Evolutionary conservation across 2,113 vertebrate genomes (phyloP), one percentile per base, ranked within the genome.

Genomic region (Passer domesticus): DNA sequence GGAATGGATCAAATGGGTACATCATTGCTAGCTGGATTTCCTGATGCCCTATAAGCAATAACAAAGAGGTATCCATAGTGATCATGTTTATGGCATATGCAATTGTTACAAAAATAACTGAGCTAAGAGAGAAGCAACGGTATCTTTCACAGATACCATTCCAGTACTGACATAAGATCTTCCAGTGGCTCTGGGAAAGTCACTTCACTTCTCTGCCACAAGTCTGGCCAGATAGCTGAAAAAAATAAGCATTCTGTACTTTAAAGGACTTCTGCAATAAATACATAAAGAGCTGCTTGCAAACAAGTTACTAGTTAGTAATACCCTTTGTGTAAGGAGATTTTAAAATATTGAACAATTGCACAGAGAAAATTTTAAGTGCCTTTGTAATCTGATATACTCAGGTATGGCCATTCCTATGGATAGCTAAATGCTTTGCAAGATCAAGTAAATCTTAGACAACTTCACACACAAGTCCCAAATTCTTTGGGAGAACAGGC

Each of bases 61-160:
- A 86, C 49, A 83, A 30, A 80, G 43, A 74, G 5, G 18, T 25
- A 80, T 15, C 37, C 84, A 67, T n/a, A 77, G 58, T 53, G 64
- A 92, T 30, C 15, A 1, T 30, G 89, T 60, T 33, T 56, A 55
- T 18, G 89, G 67, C 62, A 70, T 10, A 72, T 3, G 23, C 56
- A 50, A 28, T 64, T 44, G 56, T 70, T 64, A 64, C 19, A 89
- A 84, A 94, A 96, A 88, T 14, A 96, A 79, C 79, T 63, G 68
- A 60, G 62, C 74, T 68, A 70, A 70, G 52, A 63, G 52, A 83
- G 64, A 90, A 88, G 73, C 76, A 59, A 59, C 25, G 58, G 25
- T 56, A 63, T 69, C 63, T 59, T 77, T 30, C 41, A 92, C 30
- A 81, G 68, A 67, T 49, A 81, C 2, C 62, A 67, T 86, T 90